Conservation (phyloP, 1,140 invertebrate genomes). For the Pseudomyrmex sp. region DNA sequence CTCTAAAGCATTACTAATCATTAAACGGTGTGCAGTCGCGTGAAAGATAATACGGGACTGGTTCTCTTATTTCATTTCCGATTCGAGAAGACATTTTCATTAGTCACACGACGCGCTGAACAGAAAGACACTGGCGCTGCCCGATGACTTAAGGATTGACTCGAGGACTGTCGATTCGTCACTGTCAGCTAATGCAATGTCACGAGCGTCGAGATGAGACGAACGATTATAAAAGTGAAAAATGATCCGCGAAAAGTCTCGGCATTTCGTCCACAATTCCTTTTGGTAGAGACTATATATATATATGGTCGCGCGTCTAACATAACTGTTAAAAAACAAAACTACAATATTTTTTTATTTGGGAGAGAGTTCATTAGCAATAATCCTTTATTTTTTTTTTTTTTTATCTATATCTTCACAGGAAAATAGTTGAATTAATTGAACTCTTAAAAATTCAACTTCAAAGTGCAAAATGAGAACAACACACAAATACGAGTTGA, state of each 20-base stretch:
- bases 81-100: constrained; percentile 68
- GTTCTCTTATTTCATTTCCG: constrained; percentile 51
- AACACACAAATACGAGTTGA: too few relatives aligned
- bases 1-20: constrained; percentile 21
- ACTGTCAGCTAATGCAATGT: constrained; percentile 79
- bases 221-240: constrained; percentile 78
- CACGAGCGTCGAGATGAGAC: constrained; percentile 77
- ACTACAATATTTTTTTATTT: not conserved
- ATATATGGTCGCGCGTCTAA: constrained; percentile 17
- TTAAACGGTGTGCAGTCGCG: constrained; percentile 47
- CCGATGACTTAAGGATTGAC: constrained; percentile 77
- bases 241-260: constrained; percentile 79
- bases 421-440: too few relatives aligned
- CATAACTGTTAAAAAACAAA: constrained; percentile 28
- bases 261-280: constrained; percentile 67
- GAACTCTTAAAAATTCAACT: too few relatives aligned
- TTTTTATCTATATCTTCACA: not conserved
- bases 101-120: constrained; percentile 68
- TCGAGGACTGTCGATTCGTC: constrained; percentile 79
- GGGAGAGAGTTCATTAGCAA: not conserved
- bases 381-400: not conserved
- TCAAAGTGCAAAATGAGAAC: too few relatives aligned
- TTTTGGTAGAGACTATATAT: constrained; percentile 14
- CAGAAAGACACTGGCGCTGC: constrained; percentile 62
- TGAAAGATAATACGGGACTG: constrained; percentile 44